A percentile compares a stretch with the other conserved stretches of the same genome.
Evolutionary conservation across 2,113 vertebrate genomes (phyloP).

Genomic region (Acinonyx jubatus): DNA sequence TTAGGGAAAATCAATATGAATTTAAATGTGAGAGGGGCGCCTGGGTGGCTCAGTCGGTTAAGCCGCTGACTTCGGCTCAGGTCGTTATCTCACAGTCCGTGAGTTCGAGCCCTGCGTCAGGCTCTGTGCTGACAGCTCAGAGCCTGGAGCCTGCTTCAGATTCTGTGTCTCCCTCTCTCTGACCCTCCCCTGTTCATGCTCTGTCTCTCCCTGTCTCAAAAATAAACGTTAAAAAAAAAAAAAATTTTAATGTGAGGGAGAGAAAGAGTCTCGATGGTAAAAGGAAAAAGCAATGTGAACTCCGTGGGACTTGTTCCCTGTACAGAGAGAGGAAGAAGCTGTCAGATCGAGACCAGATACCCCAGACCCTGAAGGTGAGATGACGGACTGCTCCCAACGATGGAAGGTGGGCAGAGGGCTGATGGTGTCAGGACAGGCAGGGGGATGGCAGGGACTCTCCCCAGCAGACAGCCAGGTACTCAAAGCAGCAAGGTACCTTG

Average conservation of each 20-base stretch:
- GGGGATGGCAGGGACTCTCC: neutral
- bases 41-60: no score
- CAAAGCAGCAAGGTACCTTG: neutral
- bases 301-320: neutral
- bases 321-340: neutral
- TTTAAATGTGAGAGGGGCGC: neutral
- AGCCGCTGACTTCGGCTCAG: rapidly evolving
- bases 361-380: neutral
- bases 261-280: neutral
- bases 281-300: neutral
- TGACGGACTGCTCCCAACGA: neutral
- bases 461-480: no score
- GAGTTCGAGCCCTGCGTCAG: rapidly evolving
- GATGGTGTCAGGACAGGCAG: no score
- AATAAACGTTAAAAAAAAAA: no score
- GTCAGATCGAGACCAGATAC: neutral
- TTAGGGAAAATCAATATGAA: neutral
- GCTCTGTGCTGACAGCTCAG: no score
- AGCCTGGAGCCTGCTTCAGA: no score
- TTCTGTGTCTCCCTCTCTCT: no score
- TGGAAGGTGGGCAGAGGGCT: no score
- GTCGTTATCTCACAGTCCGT: rapidly evolving
- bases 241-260: neutral
- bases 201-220: no score
- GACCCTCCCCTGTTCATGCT: no score